phyloP scores from a whole-genome alignment of 2,797 vertebrate genomes.

The Peromyscus aztecus region DNA sequence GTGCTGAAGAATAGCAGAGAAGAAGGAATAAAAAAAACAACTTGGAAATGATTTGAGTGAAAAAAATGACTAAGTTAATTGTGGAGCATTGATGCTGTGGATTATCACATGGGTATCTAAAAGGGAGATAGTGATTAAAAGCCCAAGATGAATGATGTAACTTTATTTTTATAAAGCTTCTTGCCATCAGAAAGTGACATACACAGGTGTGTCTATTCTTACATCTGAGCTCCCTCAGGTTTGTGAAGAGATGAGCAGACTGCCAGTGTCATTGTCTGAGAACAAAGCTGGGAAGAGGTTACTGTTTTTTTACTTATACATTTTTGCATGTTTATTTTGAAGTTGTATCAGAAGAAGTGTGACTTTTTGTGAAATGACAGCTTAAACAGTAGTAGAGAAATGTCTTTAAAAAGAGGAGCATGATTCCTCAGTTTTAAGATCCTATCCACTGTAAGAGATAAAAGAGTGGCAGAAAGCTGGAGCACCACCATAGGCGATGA shows the following conservation, averaged over 20 bases:
- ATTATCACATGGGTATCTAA: neutral
- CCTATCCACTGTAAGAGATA: neutral
- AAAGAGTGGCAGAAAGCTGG: neutral
- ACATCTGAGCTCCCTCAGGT: neutral
- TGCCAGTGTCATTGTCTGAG: neutral
- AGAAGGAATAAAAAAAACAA: neutral
- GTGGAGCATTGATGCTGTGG: neutral
- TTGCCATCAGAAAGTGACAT: neutral
- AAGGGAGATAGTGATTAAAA: conserved; percentile 25
- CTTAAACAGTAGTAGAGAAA: conserved; percentile 7
- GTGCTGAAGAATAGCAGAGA: neutral
- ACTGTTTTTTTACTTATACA: neutral
- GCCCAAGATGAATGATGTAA: neutral
- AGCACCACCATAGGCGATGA: neutral
- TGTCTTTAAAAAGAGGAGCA: neutral
- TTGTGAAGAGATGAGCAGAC: neutral
- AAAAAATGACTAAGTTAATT: neutral
- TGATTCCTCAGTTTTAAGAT: conserved; percentile 34
- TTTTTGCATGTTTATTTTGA: neutral
- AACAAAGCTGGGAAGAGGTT: neutral
- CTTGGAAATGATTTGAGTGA: neutral
- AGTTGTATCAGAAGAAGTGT: neutral
- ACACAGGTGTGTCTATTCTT: neutral
- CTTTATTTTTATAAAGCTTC: neutral
- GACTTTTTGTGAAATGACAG: conserved; percentile 41